Base-by-base conservation (phyloP, 2,888 invertebrate genomes). In the Tetropium fuscum region DNA sequence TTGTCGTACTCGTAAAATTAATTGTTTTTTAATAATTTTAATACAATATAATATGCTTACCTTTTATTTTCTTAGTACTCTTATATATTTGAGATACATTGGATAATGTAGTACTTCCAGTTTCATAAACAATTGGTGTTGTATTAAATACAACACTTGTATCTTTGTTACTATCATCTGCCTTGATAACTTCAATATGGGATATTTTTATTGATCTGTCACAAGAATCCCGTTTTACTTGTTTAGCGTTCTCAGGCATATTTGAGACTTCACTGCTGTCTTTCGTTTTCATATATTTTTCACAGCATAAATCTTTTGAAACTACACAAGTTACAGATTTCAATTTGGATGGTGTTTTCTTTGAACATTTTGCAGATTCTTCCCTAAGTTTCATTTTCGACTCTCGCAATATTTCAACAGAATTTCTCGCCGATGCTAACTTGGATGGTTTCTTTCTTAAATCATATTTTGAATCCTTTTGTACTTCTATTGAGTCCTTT, bases 151-250 rank as follows among this genome's bases (percentile, higher is more conserved):
- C 32, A 10, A 64, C 64, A 6, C 15, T 49, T 4, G 63, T 34
- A 15, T 49, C 32, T 6, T 56, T 53, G 7, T 41, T 20, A 7
- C 11, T 27, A 11, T 22, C 47, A 3, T 53, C 61, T 18, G 66
- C 54, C 11, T 67, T 64, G 25, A 72, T 64, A n/a, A 76, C 58
- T 62, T 75, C 71, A n/a, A 73, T 63, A 15, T 71, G 70, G 6
- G 74, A 71, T 27, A 73, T 57, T 54, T 66, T 71, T 7, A 72
- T 65, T 13, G 60, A 15, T 53, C 13, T 27, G 20, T 20, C 20
- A 8, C 3, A 8, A 7, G 48, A 51, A 2, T 40, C 51, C 10
- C 19, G 25, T 8, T 22, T 40, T 27, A 7, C 15, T 38, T 38
- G 38, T 18, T 6, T 20, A 16, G 7, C 22, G 2, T 19, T 27